Evolutionary conservation across 2,888 invertebrate species (phyloP).

Genomic region (Drosophila putrida): DNA sequence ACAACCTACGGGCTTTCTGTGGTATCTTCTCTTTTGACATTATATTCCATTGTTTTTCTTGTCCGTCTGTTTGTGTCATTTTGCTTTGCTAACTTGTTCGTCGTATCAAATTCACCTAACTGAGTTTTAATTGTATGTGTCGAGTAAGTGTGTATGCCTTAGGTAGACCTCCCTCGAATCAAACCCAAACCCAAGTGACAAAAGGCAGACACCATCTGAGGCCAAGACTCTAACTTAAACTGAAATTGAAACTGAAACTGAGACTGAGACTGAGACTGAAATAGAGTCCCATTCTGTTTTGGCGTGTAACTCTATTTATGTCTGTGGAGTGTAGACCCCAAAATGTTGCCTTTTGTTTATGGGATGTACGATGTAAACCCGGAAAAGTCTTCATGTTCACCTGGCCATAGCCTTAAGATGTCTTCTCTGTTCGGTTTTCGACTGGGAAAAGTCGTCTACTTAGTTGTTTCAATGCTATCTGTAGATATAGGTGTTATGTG

Average conservation of each 20-base stretch:
- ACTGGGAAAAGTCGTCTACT: neutral
- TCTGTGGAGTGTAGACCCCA: conserved; percentile 38
- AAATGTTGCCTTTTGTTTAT: conserved; percentile 9
- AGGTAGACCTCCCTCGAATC: conserved; percentile 3
- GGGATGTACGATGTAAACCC: conserved; percentile 28
- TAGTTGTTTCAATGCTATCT: neutral
- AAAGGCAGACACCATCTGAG: conserved; percentile 37
- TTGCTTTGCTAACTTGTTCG: conserved; percentile 56
- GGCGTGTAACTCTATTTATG: conserved; percentile 63
- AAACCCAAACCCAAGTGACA: conserved; percentile 43
- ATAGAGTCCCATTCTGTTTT: conserved; percentile 56
- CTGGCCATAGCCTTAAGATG: conserved; percentile 18
- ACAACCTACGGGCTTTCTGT: conserved; percentile 14
- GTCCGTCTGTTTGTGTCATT: conserved; percentile 45
- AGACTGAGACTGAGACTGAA: conserved; percentile 41
- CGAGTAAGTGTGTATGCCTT: neutral
- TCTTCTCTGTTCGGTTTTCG: conserved; percentile 4
- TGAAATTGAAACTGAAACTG: conserved; percentile 16
- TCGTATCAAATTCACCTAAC: conserved; percentile 67
- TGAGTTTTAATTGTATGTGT: conserved; percentile 65
- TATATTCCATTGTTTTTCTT: conserved; percentile 20
- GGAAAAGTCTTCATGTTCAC: conserved; percentile 54
- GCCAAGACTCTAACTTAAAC: conserved; percentile 1
- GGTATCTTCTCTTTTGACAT: conserved; percentile 9
- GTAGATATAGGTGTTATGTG: neutral